These are phyloP conservation scores for Polyommatus iphigenia DNA, from an alignment of 2,888 invertebrate species.

Conservation along the genomic window DNA sequence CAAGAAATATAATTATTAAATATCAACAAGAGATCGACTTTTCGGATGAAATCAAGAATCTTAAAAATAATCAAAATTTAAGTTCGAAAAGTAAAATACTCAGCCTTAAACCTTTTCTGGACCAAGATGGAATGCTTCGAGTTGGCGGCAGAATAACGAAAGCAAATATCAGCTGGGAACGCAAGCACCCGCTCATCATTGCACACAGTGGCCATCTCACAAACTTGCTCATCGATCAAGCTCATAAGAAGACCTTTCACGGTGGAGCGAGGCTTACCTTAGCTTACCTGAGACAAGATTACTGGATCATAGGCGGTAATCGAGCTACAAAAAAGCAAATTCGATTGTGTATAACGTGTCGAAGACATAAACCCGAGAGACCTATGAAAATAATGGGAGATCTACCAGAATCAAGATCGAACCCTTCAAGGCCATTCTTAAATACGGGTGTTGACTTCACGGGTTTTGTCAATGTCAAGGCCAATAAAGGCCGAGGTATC, in stretches of 20 bases:
- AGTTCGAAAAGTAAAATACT: too few species aligned
- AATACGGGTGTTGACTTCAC: not conserved
- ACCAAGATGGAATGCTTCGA: slow-evolving; percentile 35
- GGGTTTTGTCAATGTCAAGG: not conserved
- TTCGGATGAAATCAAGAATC: too few species aligned
- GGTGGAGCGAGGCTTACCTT: slow-evolving; percentile 13
- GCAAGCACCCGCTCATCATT: slow-evolving; percentile 33
- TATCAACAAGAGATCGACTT: too few species aligned
- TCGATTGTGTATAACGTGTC: not conserved
- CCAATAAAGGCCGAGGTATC: too few species aligned
- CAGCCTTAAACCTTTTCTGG: slow-evolving; percentile 24
- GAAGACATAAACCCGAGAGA: not conserved
- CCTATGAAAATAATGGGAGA: not conserved
- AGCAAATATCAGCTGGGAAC: slow-evolving; percentile 34
- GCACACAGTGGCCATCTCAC: slow-evolving; percentile 28
- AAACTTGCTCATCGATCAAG: slow-evolving; percentile 25
- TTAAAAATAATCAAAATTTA: too few species aligned
- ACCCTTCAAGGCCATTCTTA: not conserved
- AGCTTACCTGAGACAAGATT: slow-evolving; percentile 2
- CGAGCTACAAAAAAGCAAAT: not conserved
- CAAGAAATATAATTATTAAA: too few species aligned
- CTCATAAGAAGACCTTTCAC: slow-evolving; percentile 27
- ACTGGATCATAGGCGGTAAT: slow-evolving; percentile 10
- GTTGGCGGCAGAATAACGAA: slow-evolving; percentile 37
- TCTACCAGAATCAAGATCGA: not conserved